Percentiles rank a stretch among this genome's conserved stretches.
These are phyloP conservation scores for Rhadina sibilatrix DNA, from an alignment of 2,113 vertebrate genomes.

Conservation along the genomic window DNA sequence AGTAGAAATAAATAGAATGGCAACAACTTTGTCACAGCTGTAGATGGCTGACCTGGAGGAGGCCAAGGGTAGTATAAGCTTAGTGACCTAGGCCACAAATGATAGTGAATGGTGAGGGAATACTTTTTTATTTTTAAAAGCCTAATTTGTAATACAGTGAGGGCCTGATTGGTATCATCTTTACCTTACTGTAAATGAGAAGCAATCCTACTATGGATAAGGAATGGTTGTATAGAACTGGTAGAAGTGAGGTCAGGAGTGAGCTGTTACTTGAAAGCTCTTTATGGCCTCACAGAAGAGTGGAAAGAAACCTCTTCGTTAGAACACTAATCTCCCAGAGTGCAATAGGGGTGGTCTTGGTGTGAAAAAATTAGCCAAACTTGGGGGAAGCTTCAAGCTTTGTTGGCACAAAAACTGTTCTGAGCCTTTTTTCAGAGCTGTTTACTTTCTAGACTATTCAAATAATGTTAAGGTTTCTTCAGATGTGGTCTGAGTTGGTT, in stretches of 20 bases:
- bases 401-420: neutral
- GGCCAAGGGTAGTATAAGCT: neutral
- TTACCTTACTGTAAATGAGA: neutral
- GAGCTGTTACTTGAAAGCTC: neutral
- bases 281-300: neutral
- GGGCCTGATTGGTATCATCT: neutral
- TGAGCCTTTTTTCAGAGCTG: neutral
- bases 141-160: neutral
- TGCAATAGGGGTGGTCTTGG: neutral
- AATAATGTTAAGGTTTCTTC: conserved; percentile 42
- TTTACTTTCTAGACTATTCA: conserved; percentile 32
- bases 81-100: neutral
- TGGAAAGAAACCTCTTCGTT: neutral
- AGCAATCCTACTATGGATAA: neutral
- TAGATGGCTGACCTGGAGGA: neutral
- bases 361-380: neutral
- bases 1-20: neutral
- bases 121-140: neutral
- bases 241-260: neutral
- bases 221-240: neutral
- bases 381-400: neutral
- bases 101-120: neutral
- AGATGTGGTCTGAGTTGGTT: conserved; percentile 49
- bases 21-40: neutral
- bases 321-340: neutral